A percentile compares a stretch with the other conserved stretches of the same genome.
Evolutionary conservation across 2,113 vertebrate species (phyloP).

Genomic region (Entomyzon cyanotis): DNA sequence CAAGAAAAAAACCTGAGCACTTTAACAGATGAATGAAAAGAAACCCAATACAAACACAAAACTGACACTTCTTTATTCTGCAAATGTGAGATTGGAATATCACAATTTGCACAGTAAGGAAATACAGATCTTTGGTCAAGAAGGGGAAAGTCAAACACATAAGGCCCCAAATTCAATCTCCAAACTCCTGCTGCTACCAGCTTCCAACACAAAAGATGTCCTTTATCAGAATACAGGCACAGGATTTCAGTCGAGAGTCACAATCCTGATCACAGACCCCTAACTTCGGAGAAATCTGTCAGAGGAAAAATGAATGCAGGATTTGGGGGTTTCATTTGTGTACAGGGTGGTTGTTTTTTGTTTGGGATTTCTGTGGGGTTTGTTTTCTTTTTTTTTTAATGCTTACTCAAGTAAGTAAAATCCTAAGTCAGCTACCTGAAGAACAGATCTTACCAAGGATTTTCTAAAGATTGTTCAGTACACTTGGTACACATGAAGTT

Average conservation of each 20-base stretch:
- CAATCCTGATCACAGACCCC: background rate
- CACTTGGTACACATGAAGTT: background rate
- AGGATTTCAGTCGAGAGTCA: background rate
- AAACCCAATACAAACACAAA: background rate
- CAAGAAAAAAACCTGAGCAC: background rate
- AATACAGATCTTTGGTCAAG: background rate
- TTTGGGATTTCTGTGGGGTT: background rate
- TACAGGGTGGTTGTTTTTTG: background rate
- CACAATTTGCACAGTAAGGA: background rate
- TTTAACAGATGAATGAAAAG: background rate
- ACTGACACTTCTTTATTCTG: background rate
- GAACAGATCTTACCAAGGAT: background rate
- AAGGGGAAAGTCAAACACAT: background rate
- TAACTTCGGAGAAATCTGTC: background rate
- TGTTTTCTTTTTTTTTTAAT: background rate
- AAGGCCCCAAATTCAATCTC: background rate
- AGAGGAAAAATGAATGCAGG: accelerated
- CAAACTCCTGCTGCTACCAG: background rate
- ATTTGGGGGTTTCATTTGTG: background rate
- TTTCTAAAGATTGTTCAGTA: background rate
- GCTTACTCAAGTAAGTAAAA: background rate
- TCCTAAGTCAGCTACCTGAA: background rate
- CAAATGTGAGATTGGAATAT: background rate
- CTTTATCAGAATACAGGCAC: background rate
- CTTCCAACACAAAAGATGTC: accelerated